Percentiles rank a stretch among this genome's conserved stretches.
phyloP scores from a whole-genome alignment of 2,113 vertebrate genomes.

The Oryctolagus cuniculus region mOryCun1.1 NC_091445.1:90878001-90878500 shows the following conservation, averaged over 20 bases:
- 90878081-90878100: too few species aligned
- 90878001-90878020: too few species aligned
- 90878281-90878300: not conserved
- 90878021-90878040: too few species aligned
- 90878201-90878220: too few species aligned
- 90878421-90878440: not conserved
- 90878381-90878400: not conserved
- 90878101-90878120: too few species aligned
- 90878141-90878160: too few species aligned
- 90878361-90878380: not conserved
- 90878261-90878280: not conserved
- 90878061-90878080: too few species aligned
- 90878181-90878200: too few species aligned
- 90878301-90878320: not conserved
- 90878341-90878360: not conserved
- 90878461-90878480: not conserved
- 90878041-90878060: too few species aligned
- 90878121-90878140: too few species aligned
- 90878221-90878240: too few species aligned
- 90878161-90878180: too few species aligned
- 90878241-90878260: not conserved
- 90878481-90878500: not conserved
- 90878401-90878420: not conserved
- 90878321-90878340: not conserved
- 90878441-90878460: not conserved